Conservation (phyloP, 2,797 vertebrate genomes). For the Sebastolobus alascanus region DNA sequence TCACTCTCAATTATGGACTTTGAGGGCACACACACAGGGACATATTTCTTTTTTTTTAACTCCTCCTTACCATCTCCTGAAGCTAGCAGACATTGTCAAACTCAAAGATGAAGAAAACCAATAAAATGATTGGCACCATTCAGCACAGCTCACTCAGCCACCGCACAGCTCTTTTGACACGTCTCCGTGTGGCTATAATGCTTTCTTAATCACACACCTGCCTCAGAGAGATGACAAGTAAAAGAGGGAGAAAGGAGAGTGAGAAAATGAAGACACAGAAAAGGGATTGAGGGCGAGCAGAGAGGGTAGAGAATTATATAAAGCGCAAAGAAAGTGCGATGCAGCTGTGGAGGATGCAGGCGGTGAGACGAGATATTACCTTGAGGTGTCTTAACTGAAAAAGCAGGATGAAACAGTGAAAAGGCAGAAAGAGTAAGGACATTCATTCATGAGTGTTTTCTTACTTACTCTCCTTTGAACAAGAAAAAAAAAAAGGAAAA, state of each 20-base stretch:
- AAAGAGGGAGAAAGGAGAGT: conserved; percentile 10
- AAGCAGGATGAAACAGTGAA: conserved; percentile 7
- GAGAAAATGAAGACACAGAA: conserved; percentile 44
- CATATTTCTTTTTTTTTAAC: neutral
- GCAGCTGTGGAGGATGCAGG: conserved; percentile 24
- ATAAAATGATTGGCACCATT: conserved; percentile 43
- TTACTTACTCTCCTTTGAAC: conserved; percentile 5
- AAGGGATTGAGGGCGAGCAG: conserved; percentile 16
- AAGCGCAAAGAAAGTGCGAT: conserved; percentile 37
- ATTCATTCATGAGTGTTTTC: conserved; percentile 20
- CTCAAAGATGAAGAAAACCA: conserved; percentile 35
- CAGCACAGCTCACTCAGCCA: conserved; percentile 31
- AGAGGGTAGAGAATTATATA: conserved; percentile 21
- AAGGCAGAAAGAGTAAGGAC: conserved; percentile 11
- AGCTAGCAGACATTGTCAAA: conserved; percentile 6
- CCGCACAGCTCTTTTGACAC: conserved; percentile 36
- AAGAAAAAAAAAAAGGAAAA: neutral
- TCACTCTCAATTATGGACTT: neutral
- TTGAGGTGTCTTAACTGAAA: conserved; percentile 31
- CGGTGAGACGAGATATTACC: conserved; percentile 43
- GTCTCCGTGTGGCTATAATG: conserved; percentile 25
- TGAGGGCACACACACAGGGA: neutral
- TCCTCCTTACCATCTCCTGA: neutral
- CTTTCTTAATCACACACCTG: conserved; percentile 51
- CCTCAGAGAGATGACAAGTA: conserved; percentile 33